A percentile compares a stretch with the other conserved stretches of the same genome.
phyloP scores from a whole-genome alignment of 1,140 invertebrate species.

The Paraescarpia echinospica region DNA sequence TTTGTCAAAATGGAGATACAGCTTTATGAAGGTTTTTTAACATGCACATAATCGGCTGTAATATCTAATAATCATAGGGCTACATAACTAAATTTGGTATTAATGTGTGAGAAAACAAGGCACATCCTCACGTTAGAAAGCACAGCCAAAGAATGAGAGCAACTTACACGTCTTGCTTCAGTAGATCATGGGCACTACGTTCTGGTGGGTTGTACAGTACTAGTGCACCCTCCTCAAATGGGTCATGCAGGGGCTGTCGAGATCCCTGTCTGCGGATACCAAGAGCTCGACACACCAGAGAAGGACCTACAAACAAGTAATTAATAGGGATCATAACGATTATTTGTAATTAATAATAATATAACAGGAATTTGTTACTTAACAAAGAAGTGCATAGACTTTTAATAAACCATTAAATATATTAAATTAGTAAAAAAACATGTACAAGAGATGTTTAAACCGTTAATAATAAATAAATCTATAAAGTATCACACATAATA shows the following conservation, averaged over 20 bases:
- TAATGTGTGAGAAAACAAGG: too few relatives aligned
- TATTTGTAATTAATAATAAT: background rate
- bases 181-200: conserved; percentile 78
- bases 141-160: background rate
- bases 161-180: conserved; percentile 72
- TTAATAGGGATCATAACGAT: background rate
- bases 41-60: too few relatives aligned
- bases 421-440: too few relatives aligned
- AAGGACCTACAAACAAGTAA: conserved; percentile 39
- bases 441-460: too few relatives aligned
- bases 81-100: too few relatives aligned
- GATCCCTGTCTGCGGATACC: conserved; percentile 73
- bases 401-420: too few relatives aligned
- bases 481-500: background rate
- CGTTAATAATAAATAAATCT: background rate
- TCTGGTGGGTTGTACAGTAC: conserved; percentile 85
- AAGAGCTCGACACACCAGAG: conserved; percentile 68
- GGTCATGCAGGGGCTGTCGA: conserved; percentile 84
- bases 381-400: too few relatives aligned
- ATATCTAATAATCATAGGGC: too few relatives aligned
- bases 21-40: too few relatives aligned
- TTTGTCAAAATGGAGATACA: too few relatives aligned
- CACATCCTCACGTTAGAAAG: background rate
- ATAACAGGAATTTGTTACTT: background rate
- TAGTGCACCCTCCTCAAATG: conserved; percentile 88